Conservation (phyloP, 2,888 invertebrate genomes). For the Vanessa cardui region DNA sequence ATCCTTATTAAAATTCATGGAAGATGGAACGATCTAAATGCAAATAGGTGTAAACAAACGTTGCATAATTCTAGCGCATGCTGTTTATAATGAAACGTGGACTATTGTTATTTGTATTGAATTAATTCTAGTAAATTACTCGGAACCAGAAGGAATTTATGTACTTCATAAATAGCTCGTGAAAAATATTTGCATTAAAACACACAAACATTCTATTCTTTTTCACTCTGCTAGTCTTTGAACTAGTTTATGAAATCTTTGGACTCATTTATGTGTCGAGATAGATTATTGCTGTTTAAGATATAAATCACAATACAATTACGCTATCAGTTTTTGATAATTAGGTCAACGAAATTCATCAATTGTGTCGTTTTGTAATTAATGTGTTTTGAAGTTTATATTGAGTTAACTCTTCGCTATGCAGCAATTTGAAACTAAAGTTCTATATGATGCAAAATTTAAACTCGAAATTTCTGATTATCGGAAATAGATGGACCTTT, state of each 20-base stretch:
- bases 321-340: too few species aligned
- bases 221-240: too few species aligned
- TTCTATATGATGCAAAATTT: slow-evolving; percentile 33
- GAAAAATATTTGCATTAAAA: slow-evolving; percentile 17
- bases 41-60: slow-evolving; percentile 66
- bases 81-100: slow-evolving; percentile 32
- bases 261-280: too few species aligned
- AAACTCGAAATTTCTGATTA: slow-evolving; percentile 52
- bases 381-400: too few species aligned
- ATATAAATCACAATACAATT: too few species aligned
- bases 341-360: too few species aligned
- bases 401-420: too few species aligned
- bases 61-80: slow-evolving; percentile 40
- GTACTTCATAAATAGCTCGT: slow-evolving; percentile 4
- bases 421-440: background rate
- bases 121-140: slow-evolving; percentile 29
- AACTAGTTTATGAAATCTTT: too few species aligned
- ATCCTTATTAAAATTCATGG: slow-evolving; percentile 66
- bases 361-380: too few species aligned
- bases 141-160: slow-evolving; percentile 4
- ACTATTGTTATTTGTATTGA: slow-evolving; percentile 31
- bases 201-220: too few species aligned
- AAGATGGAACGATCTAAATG: slow-evolving; percentile 60
- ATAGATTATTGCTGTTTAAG: too few species aligned
- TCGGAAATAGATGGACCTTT: slow-evolving; percentile 65